A percentile compares a stretch with the other conserved stretches of the same genome.
These are phyloP conservation scores for Clarias batrachus DNA, from an alignment of 2,113 vertebrate genomes.

Conservation along the genomic window DNA sequence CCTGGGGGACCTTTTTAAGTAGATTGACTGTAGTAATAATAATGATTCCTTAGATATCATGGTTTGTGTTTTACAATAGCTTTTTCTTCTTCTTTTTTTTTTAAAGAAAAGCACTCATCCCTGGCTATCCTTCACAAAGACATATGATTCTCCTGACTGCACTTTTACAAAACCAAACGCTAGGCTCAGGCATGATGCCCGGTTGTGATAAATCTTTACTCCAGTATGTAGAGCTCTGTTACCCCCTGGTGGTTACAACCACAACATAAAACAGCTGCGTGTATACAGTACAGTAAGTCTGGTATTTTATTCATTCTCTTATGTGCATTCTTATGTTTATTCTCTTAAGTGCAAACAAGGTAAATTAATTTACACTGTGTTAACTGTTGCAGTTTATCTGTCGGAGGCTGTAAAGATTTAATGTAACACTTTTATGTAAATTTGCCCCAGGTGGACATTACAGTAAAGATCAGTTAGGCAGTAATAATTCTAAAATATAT, in stretches of 20 bases:
- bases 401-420: not conserved
- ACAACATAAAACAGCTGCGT: slow-evolving; percentile 19
- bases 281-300: not conserved
- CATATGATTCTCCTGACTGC: not conserved
- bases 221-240: slow-evolving; percentile 38
- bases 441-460: not conserved
- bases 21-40: not conserved
- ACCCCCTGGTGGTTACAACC: slow-evolving; percentile 47
- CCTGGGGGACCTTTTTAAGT: too few species aligned
- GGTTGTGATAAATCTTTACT: not conserved
- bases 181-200: not conserved
- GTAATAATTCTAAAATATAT: not conserved
- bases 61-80: not conserved
- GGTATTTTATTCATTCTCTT: not conserved
- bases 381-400: not conserved
- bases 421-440: not conserved
- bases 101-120: too few species aligned
- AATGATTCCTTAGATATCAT: not conserved
- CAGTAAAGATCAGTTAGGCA: not conserved
- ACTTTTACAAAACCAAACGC: not conserved
- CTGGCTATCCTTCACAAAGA: not conserved
- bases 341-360: not conserved
- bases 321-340: not conserved
- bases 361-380: not conserved
- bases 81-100: too few species aligned